phyloP scores from a whole-genome alignment of 2,113 vertebrate genomes.

The Chaetops frenatus region DNA sequence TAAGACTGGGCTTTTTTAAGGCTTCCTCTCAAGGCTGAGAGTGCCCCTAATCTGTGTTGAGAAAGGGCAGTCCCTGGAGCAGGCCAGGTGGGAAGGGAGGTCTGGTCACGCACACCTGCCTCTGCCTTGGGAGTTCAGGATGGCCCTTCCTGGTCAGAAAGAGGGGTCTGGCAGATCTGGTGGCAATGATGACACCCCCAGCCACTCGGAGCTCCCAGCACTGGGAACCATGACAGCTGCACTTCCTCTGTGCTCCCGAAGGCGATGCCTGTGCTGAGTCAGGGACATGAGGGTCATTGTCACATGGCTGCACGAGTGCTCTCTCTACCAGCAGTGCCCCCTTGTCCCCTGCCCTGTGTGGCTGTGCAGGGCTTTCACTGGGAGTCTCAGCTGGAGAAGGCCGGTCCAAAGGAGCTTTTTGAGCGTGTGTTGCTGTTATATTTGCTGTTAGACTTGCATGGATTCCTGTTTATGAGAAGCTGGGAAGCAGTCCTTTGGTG shows the following conservation, averaged over 20 bases:
- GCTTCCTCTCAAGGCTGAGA: not conserved
- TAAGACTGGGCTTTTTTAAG: not conserved
- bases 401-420: not conserved
- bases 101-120: not conserved
- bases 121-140: not conserved
- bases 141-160: not conserved
- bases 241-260: not conserved
- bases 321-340: not conserved
- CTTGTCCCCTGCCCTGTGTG: not conserved
- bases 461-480: not conserved
- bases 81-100: not conserved
- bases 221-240: not conserved
- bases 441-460: not conserved
- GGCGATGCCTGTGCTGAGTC: not conserved
- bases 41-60: not conserved
- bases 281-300: not conserved
- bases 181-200: not conserved
- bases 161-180: not conserved
- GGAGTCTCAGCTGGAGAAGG: not conserved
- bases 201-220: accelerated
- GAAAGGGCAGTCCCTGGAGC: not conserved
- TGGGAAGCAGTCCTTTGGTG: not conserved
- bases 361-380: not conserved
- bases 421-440: not conserved
- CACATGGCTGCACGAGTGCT: not conserved